A percentile compares a stretch with the other conserved stretches of the same genome.
Evolutionary conservation across 2,888 invertebrate genomes (phyloP).

Genomic region (Ommatoiulus sabulosus): DNA sequence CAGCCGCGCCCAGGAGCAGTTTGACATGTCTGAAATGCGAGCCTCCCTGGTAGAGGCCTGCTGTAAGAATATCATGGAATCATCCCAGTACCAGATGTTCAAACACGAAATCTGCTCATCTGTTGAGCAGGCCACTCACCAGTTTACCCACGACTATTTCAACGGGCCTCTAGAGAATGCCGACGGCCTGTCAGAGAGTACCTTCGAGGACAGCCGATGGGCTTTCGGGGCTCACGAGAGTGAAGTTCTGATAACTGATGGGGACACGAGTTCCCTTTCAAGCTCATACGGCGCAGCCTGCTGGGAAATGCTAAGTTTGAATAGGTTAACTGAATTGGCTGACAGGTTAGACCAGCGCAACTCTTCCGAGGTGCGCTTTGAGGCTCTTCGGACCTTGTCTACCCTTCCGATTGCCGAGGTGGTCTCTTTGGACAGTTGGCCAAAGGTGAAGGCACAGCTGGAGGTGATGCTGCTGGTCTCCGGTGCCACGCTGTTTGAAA

Average conservation of each 20-base stretch:
- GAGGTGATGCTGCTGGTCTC: not conserved
- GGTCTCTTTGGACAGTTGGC: conserved; percentile 16
- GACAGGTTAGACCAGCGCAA: conserved; percentile 12
- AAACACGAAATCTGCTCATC: not conserved
- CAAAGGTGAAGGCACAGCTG: not conserved
- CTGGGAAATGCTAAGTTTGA: conserved; percentile 51
- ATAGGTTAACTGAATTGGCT: not conserved
- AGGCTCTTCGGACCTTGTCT: not conserved
- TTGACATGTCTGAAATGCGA: not conserved
- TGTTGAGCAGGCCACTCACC: not conserved
- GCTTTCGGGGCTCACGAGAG: not conserved
- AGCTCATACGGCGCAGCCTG: conserved; percentile 45
- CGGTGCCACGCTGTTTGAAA: not conserved
- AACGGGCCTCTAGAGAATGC: not conserved
- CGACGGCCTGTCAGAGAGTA: not conserved
- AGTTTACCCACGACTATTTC: not conserved
- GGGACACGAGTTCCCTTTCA: conserved; percentile 41
- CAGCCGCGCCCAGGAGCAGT: not conserved
- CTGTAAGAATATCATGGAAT: not conserved
- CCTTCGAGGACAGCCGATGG: conserved; percentile 27
- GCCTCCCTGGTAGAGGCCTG: not conserved
- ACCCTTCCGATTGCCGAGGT: conserved; percentile 30
- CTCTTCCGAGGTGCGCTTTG: not conserved
- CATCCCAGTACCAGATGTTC: not conserved
- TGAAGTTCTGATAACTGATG: not conserved